Evolutionary conservation across 2,797 vertebrate species (phyloP).

Genomic region (Hippocampus kuda): DNA sequence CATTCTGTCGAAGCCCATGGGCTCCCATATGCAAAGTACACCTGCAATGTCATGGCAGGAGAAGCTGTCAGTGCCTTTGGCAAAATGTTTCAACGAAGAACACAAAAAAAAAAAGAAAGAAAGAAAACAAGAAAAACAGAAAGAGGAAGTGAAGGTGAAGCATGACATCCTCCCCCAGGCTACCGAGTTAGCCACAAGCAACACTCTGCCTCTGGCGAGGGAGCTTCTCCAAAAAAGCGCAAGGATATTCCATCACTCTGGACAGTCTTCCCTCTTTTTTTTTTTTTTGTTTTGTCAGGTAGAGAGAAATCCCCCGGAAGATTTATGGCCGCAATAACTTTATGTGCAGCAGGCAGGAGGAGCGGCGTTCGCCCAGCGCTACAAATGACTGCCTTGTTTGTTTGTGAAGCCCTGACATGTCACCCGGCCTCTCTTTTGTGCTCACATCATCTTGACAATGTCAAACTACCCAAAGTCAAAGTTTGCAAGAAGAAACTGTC

Average conservation of each 20-base stretch:
- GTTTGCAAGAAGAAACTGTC: too few species aligned
- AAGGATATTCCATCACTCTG: constrained; percentile 20
- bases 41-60: constrained; percentile 38
- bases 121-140: constrained; percentile 27
- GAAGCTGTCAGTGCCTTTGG: constrained; percentile 41
- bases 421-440: background rate
- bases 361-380: background rate
- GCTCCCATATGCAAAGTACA: constrained; percentile 3
- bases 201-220: constrained; percentile 17
- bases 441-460: background rate
- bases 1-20: background rate
- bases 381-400: constrained; percentile 2
- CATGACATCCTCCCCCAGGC: constrained; percentile 24
- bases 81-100: constrained; percentile 40
- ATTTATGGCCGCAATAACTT: constrained; percentile 6
- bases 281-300: background rate
- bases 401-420: background rate
- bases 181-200: constrained; percentile 8
- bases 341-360: background rate
- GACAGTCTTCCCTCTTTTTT: constrained; percentile 14
- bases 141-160: constrained; percentile 22
- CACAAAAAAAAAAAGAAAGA: constrained; percentile 11
- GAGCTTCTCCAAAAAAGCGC: constrained; percentile 26
- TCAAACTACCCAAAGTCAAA: background rate
- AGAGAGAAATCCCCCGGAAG: background rate